Conservation (phyloP, 2,797 vertebrate genomes). For the Phrynocephalus guinanensis region DNA sequence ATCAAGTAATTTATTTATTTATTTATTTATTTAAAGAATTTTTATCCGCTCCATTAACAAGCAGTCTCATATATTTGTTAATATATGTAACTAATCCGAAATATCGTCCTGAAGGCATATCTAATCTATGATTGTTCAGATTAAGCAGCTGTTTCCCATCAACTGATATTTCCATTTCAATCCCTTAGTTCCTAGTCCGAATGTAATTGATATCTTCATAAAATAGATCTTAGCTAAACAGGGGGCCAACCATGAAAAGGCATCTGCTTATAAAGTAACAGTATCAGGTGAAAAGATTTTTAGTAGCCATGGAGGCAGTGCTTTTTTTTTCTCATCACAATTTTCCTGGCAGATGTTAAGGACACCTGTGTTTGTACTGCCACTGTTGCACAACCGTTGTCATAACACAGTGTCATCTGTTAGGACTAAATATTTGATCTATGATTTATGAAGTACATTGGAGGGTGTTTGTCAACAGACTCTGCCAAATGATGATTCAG, state of each 20-base stretch:
- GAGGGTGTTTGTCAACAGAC: conserved; percentile 9
- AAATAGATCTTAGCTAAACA: not conserved
- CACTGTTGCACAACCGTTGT: not conserved
- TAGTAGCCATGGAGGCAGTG: not conserved
- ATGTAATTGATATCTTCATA: too few species aligned
- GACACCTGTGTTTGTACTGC: conserved; percentile 5
- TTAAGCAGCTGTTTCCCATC: too few species aligned
- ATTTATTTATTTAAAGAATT: too few species aligned
- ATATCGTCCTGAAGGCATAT: too few species aligned
- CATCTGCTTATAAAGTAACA: not conserved
- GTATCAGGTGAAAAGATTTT: not conserved
- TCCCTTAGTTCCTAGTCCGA: too few species aligned
- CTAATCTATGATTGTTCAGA: too few species aligned
- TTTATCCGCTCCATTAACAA: too few species aligned
- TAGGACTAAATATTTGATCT: not conserved
- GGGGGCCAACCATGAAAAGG: not conserved
- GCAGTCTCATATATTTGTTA: too few species aligned
- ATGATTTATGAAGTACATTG: conserved; percentile 13
- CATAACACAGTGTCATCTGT: not conserved
- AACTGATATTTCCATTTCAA: too few species aligned
- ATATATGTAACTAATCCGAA: too few species aligned
- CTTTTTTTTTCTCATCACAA: not conserved
- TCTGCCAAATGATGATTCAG: not conserved
- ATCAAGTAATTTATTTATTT: too few species aligned
- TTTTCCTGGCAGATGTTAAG: conserved; percentile 10